Conservation (phyloP, 2,797 vertebrate species). For the Parauchenoglanis punctatus region DNA sequence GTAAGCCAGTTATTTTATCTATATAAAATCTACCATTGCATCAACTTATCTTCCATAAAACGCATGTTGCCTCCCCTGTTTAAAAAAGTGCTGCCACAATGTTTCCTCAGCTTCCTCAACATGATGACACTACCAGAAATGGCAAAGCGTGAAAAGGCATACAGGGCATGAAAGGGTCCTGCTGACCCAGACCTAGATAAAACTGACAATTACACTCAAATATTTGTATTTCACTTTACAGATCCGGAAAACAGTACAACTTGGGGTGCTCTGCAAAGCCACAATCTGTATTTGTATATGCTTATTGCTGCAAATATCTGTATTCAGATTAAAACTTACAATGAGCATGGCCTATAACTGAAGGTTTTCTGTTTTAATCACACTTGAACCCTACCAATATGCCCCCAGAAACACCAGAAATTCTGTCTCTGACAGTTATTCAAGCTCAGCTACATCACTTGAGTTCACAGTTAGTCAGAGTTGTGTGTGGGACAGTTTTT, state of each 20-base stretch:
- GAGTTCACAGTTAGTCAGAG: neutral
- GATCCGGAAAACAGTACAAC: neutral
- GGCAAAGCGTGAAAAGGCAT: constrained; percentile 8
- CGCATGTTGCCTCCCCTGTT: neutral
- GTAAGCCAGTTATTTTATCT: constrained; percentile 14
- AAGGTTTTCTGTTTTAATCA: constrained; percentile 1
- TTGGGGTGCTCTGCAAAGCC: neutral
- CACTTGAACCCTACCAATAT: neutral
- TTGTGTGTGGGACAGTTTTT: neutral
- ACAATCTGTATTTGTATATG: neutral
- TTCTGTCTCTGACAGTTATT: neutral
- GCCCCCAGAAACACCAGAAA: neutral
- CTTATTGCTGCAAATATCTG: constrained; percentile 16
- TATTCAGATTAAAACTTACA: neutral
- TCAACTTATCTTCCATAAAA: constrained; percentile 28
- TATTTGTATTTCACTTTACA: constrained; percentile 16
- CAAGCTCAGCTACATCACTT: neutral
- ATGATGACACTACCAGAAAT: constrained; percentile 35
- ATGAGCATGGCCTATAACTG: neutral
- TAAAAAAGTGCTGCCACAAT: constrained; percentile 29
- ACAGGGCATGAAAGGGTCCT: constrained; percentile 22
- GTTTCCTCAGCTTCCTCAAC: constrained; percentile 16
- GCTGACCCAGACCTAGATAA: constrained; percentile 30
- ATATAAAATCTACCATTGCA: constrained; percentile 22
- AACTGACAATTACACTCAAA: constrained; percentile 22